Base-by-base conservation (phyloP, 2,113 vertebrate species). In the Bambusicola thoracicus region DNA sequence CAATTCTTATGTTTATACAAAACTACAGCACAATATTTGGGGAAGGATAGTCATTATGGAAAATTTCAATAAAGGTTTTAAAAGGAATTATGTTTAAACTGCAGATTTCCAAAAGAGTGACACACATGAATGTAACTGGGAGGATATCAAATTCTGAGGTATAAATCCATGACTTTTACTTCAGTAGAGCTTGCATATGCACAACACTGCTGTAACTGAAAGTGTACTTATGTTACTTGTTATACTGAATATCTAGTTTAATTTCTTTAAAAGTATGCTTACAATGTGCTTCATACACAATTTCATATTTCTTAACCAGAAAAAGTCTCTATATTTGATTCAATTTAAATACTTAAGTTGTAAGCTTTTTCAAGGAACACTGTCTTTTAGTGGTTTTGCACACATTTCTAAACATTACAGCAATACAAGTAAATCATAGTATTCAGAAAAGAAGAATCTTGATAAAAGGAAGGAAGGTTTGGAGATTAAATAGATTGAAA, bases 401-500 rank as follows among this genome's bases (percentile, higher is more conserved):
- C 12, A 27, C 34, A 63, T 76, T 91, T 89, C 75, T 74, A 61
- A 56, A 69, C 18, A 55, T 69, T 43, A 74, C 16, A 83, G 65
- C 76, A 59, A 81, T 36, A 49, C 20, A 93, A 95, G 61, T 56
- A 91, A 89, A 83, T 43, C 32, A 43, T 2, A 40, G 34, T 17
- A 56, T 67, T 91, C 68, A 83, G 59, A 66, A 79, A 46, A 32
- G 56, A 67, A 63, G 91, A 85, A 56, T 43, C 30, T 63, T 83
- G 67, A 46, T 77, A 32, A 87, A 87, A 90, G 90, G 48, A 66
- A 85, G 34, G 32, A 55, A 92, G 67, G 8, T 15, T 77, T 91
- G 89, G 46, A 36, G 49, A 74, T 91, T 83, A 92, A 84, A 65
- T 17, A 80, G 32, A 66, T 6, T 85, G 81, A 92, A 81, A 94